Evolutionary conservation across 2,888 invertebrate species (phyloP), one percentile per base, ranked within the genome.

Genomic region (Cantharis flavilabris): DNA sequence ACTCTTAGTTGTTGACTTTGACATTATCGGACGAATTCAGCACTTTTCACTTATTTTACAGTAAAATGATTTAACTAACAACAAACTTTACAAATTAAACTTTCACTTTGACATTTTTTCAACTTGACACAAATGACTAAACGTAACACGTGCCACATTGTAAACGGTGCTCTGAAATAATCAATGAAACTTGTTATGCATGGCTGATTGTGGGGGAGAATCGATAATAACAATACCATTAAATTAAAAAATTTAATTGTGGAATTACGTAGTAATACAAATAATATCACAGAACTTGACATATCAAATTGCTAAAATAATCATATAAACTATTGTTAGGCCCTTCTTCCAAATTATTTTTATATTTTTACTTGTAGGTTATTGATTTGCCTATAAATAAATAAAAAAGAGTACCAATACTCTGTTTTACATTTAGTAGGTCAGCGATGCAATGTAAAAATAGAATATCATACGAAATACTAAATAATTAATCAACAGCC

Each of bases 121-220:
- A 76, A 77, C 71, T 76, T 75, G 79, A 76, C 76, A 78, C 75
- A 79, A 72, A 70, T 72, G 69, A 76, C 70, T 76, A 78, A 73
- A 76, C 76, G 76, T 49, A 76, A 76, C 76, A 77, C 74, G 72
- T 76, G 77, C 73, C 77, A 65, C 28, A 71, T 28, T 71, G 23
- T 73, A 76, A 73, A 70, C 62, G 76, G 76, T 77, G 49, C 49
- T 65, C 33, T 67, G 76, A 76, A 79, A 79, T 77, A 79, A 80
- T 80, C 80, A 76, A 80, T 80, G 77, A 30, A 73, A 79, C 77
- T 74, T 78, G 65, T 70, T 76, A 77, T 77, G 72, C 76, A 76
- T 67, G 78, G 73, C 10, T 74, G 72, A 67, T 72, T 73, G 26
- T 63, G 26, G 70, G 49, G 49, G 33, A 18, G 33, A 70, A 75